Conservation (phyloP, 2,888 invertebrate species). For the Caenorhabditis virilis region DNA sequence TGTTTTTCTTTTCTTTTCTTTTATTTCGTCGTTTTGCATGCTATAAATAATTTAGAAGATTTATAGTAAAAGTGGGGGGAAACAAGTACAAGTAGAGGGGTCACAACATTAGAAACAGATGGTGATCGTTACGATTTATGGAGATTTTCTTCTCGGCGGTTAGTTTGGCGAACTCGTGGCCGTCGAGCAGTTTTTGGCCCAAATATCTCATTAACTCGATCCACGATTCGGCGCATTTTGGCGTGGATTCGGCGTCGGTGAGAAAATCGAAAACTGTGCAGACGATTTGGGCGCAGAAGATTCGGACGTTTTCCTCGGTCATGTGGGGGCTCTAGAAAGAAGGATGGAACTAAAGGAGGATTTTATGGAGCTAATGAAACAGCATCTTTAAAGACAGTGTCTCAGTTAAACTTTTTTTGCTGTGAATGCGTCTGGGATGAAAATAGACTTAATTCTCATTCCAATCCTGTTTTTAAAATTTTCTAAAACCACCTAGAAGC, state of each 20-base stretch:
- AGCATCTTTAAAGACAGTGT: no score
- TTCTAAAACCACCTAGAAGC: no score
- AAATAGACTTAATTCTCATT: no score
- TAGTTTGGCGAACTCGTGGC: constrained; percentile 50
- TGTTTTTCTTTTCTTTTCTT: constrained; percentile 1
- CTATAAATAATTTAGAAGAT: constrained; percentile 37
- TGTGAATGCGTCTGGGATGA: no score
- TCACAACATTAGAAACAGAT: constrained; percentile 42
- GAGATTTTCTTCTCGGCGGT: constrained; percentile 47
- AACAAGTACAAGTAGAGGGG: constrained; percentile 1
- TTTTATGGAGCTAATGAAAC: no score
- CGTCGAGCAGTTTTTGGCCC: constrained; percentile 54
- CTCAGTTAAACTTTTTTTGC: no score
- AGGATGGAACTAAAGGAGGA: background rate
- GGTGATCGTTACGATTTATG: constrained; percentile 53
- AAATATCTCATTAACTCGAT: constrained; percentile 54
- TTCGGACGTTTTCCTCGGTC: constrained; percentile 55
- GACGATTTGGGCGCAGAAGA: constrained; percentile 59
- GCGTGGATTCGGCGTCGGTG: constrained; percentile 41
- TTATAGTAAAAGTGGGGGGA: background rate
- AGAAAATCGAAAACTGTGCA: constrained; percentile 56
- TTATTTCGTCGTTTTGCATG: constrained; percentile 16
- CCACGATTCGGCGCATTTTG: constrained; percentile 54
- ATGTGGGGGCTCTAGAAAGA: constrained; percentile 45
- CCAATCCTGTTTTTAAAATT: no score